A percentile compares a stretch with the other conserved stretches of the same genome.
phyloP scores from a whole-genome alignment of 2,888 invertebrate genomes.

The Leistus spinibarbis region DNA sequence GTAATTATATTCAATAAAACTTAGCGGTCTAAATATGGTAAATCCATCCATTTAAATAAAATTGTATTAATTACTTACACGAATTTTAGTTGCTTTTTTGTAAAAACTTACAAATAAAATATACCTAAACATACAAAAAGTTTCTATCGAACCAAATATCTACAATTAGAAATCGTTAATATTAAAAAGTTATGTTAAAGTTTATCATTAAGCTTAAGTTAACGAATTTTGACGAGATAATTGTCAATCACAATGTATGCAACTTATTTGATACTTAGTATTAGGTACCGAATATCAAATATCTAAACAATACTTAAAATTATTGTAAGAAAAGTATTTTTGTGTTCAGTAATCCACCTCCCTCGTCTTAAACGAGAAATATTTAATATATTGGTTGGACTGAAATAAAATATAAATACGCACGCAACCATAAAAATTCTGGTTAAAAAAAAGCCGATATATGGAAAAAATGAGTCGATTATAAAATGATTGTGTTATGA shows the following conservation, averaged over 20 bases:
- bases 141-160: neutral
- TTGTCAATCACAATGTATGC: no score
- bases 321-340: no score
- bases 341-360: neutral
- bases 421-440: no score
- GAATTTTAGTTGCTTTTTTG: neutral
- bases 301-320: no score
- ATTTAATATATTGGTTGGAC: no score
- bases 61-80: neutral
- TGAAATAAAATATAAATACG: no score
- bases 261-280: no score
- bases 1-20: neutral
- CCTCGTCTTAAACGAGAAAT: no score
- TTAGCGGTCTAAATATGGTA: neutral
- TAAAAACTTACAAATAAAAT: neutral
- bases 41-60: neutral
- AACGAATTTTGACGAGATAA: neutral
- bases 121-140: neutral
- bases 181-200: neutral
- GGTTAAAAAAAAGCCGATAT: no score
- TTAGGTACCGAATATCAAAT: no score
- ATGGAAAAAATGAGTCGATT: no score
- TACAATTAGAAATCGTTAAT: neutral
- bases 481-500: no score
- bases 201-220: neutral